Base-by-base conservation (phyloP, 2,888 invertebrate species). In the Stegophylla sp. region DNA sequence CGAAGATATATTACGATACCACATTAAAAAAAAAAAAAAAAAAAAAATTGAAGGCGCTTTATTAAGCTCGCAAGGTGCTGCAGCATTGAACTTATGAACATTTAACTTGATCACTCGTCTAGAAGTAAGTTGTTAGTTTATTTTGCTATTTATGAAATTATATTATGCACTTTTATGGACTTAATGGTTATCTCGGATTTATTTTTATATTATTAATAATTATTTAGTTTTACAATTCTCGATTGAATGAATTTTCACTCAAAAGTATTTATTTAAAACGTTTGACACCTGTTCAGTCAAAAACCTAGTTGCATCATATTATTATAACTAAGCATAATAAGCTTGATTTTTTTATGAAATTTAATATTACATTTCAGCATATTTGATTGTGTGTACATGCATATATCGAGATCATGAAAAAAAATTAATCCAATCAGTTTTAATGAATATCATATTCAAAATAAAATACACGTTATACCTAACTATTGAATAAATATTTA, bases 11-110 rank as follows among this genome's bases (percentile, higher is more conserved):
- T 34, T 34, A 7, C 7, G 34, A 5, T 34, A 3, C 34, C 3
- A 34, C 3, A 34, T 5, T 5, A 34, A 34, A 34, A 34, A 34
- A 34, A 34, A 7, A 28, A 69, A 9, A 45, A 45, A 15, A 45
- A n/a, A 17, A 51, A 15, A 51, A n/a, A n/a, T 3, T 7, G 26
- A 67, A 17, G 17, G 26, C 48, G n/a, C n/a, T 69, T 51, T 28
- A 69, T 69, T 34, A 34, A 34, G 2, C 13, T n/a, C n/a, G 13
- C 51, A 51, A 69, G 13, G n/a, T 12, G 20, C 3, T 10, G 59
- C 43, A 3, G 23, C 26, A 73, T 72, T 43, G n/a, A 13, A 23
- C 72, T n/a, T 73, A 73, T 73, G 72, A 73, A 45, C 59, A 43
- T 45, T 73, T 59, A 73, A 73, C 41, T 59, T 56, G 56, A 17